Base-by-base conservation (phyloP, 2,888 invertebrate genomes). In the Carterocephalus palaemon region DNA sequence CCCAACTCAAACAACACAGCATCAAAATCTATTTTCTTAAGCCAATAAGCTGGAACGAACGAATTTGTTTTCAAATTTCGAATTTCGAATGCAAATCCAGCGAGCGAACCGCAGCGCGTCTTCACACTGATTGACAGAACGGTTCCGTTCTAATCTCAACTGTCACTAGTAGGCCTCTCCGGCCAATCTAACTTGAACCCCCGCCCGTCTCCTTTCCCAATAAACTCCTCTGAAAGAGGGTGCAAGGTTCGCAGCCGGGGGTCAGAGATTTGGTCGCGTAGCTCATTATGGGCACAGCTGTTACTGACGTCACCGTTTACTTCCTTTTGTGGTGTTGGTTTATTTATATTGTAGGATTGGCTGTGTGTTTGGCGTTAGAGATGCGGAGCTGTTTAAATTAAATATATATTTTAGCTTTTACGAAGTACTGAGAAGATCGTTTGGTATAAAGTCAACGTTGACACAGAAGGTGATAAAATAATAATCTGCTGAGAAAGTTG, bases 111-210 rank as follows among this genome's bases (percentile, higher is more conserved):
- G 41, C 42, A 48, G 58, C 56, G 49, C 51, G 53, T 57, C 59
- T 61, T 57, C 55, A 50, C 55, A 51, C 56, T 75, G 77, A 77
- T 74, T 72, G 76, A 75, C 77, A 70, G 67, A 49, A 46, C 67
- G 64, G 65, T 65, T 64, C 59, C 64, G 55, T 56, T 57, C 67
- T 76, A 74, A 76, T 75, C 74, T 72, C 58, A 56, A 59, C 59
- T 68, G 73, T 75, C 72, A 72, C 70, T 64, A 31, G 9, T 45
- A 37, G 31, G 36, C 37, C 60, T 57, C 57, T 59, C 54, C 51
- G 48, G 47, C 64, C 61, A 62, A 54, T 63, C 47, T 52, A 57
- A 46, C 31, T 52, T 57, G 62, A 54, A 54, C 59, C 53, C 45
- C 48, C 38, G 24, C 12, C 50, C 57, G 39, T 51, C 57, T 47